Evolutionary conservation across 2,888 invertebrate genomes (phyloP), one percentile per base, ranked within the genome.

Genomic region (Tridacna crocea): DNA sequence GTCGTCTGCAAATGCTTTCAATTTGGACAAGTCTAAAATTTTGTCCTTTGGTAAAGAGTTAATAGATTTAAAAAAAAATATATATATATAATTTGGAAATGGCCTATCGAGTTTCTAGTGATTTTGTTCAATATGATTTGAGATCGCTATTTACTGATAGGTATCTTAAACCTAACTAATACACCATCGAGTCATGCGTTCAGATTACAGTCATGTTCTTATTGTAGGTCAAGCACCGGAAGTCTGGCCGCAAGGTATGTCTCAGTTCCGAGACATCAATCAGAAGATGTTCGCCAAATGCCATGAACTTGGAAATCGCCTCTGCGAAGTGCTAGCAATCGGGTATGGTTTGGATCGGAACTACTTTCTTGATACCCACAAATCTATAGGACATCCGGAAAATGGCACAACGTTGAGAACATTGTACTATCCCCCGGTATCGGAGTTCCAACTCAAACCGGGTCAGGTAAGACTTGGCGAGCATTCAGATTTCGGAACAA

Each of bases 401-500:
- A 77, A 77, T 46, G 60, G 36, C 6, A 77, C 60, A 0, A 47
- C 60, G 6, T 17, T 77, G 0, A 11, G 77, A 15, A 70, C 22
- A 17, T 24, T 77, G n/a, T 70, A 70, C 48, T 77, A 77, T 47
- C 77, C 77, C 3, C 47, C 61, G 13, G 4, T 77, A 4, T 17
- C 13, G 1, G n/a, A 17, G 12, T 12, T 61, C 79, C 78, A 68
- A 26, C 65, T 83, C 17, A 83, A 87, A 72, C 78, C 86, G 0
- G 84, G 82, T 11, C 88, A 89, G 74, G 65, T 83, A 0, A 76
- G 87, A 13, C 85, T 85, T 79, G 88, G 89, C 13, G 89, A 89
- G 55, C 89, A 89, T 55, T 84, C 84, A 0, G 89, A 89, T 68
- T 88, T 83, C 63, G 89, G 88, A 8, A 72, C 87, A n/a, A 76